Percentiles rank a stretch among this genome's conserved stretches.
Evolutionary conservation across 2,113 vertebrate genomes (phyloP).

Genomic region (Pedionomus torquatus): DNA sequence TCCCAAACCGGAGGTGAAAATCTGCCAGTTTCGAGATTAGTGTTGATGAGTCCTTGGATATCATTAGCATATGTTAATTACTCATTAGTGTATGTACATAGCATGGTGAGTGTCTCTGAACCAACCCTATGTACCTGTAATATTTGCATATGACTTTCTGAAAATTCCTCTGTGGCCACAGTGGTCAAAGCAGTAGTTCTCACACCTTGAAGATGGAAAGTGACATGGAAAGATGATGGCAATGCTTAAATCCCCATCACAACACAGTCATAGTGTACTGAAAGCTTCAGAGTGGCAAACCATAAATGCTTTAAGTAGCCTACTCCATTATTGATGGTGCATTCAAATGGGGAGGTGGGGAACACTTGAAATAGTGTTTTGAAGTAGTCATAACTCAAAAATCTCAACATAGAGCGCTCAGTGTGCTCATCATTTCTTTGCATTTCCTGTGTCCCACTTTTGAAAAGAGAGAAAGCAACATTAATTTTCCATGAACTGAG

Average conservation of each 20-base stretch:
- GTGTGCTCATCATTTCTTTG: background rate
- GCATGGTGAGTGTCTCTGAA: background rate
- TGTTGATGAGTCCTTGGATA: background rate
- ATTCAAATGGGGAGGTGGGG: background rate
- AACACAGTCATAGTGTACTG: background rate
- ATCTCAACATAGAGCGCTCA: background rate
- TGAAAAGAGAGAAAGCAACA: background rate
- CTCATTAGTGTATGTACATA: background rate
- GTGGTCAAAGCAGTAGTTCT: background rate
- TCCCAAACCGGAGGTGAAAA: background rate
- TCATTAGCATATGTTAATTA: slow-evolving; percentile 26
- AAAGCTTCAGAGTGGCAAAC: background rate
- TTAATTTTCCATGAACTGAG: background rate
- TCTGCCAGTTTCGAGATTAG: background rate
- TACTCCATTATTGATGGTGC: background rate
- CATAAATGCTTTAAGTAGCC: background rate
- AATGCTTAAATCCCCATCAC: background rate
- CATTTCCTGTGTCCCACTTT: background rate
- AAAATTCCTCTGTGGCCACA: background rate
- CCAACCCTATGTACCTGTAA: background rate
- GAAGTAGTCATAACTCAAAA: background rate
- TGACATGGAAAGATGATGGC: background rate
- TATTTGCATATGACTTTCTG: slow-evolving; percentile 17
- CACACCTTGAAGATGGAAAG: background rate
- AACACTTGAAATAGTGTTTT: background rate